Base-by-base conservation (phyloP, 2,888 invertebrate genomes). In the Notocelia uddmanniana region DNA sequence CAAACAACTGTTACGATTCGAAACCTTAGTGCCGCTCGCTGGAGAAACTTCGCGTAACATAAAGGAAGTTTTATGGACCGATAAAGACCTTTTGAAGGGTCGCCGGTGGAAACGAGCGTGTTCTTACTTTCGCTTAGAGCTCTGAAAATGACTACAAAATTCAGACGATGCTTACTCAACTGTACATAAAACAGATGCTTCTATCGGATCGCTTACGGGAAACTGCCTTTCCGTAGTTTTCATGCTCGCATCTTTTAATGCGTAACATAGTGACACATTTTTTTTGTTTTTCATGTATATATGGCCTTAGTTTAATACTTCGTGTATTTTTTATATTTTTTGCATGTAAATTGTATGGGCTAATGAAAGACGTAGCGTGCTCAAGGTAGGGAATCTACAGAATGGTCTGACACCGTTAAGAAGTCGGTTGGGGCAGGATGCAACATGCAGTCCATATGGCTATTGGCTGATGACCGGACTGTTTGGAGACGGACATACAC, bases 41-140 rank as follows among this genome's bases (percentile, higher is more conserved):
- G 86, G 85, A 89, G 85, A 89, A 90, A 90, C 83, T 89, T 89
- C 84, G 84, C 83, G 84, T 83, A 82, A 84, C 87, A 89, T 92
- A 89, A 91, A 90, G 88, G 81, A 91, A 90, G 89, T 91, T 92
- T 91, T 93, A 91, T 90, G 88, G 82, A 79, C 85, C 89, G 90
- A 90, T 93, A 90, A 91, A 92, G 89, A 88, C 89, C 87, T 88
- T 90, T 89, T 88, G 86, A 88, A 90, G 86, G 89, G 88, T 87
- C 85, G 80, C 79, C 83, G 81, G 82, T 83, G 81, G 83, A 83
- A 82, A 80, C 80, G 81, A 75, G 75, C 72, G 62, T 79, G 79
- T 79, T 80, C 78, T 78, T 80, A 77, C 77, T 79, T 80, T 79
- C 76, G 77, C 77, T 78, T 77, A 80, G 80, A 77, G 80, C 74